Conservation (phyloP, 1,140 invertebrate genomes). For the Neodiprion lecontei region DNA sequence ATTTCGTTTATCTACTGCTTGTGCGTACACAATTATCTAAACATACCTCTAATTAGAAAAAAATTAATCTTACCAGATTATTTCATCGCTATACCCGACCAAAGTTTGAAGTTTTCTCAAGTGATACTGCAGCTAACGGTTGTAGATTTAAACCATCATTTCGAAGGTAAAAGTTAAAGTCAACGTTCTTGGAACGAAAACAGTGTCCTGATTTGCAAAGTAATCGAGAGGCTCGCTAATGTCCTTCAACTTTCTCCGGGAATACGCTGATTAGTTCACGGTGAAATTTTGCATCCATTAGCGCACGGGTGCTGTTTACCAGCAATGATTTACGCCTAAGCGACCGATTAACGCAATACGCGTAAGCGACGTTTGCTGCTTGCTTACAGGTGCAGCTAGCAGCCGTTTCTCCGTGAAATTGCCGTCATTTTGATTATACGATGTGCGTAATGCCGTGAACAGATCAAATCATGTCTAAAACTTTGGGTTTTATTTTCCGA, state of each 20-base stretch:
- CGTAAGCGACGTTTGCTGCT: background rate
- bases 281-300: background rate
- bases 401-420: background rate
- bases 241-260: background rate
- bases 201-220: constrained; percentile 2
- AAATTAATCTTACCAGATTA: no score
- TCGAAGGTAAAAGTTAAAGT: background rate
- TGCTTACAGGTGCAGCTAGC: background rate
- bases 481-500: no score
- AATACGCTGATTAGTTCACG: background rate
- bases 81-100: no score
- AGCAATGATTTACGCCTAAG: background rate
- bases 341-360: background rate
- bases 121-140: no score
- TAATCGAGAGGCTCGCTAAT: background rate
- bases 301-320: background rate
- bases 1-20: no score
- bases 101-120: no score
- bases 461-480: no score
- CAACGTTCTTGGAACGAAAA: background rate
- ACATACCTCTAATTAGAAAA: no score
- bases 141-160: no score
- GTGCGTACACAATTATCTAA: no score
- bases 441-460: no score
- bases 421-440: no score